A percentile compares a stretch with the other conserved stretches of the same genome.
Evolutionary conservation across 2,888 invertebrate genomes (phyloP).

Genomic region (Hyposoter didymator): DNA sequence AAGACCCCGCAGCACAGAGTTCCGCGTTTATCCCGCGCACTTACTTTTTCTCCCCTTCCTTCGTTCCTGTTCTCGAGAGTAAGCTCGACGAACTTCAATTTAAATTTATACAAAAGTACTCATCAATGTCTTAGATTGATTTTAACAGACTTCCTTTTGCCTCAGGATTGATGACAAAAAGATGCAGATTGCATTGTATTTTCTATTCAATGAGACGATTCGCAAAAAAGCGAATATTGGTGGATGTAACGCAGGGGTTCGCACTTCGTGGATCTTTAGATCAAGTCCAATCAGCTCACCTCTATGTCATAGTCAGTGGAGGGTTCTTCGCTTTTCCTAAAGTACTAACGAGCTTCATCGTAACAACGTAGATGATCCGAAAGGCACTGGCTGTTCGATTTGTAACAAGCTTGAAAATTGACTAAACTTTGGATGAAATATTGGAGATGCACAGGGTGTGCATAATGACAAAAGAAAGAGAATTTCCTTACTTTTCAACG

Average conservation of each 20-base stretch:
- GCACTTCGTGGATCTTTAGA: too few relatives aligned
- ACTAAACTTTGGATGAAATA: too few relatives aligned
- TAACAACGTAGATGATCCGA: too few relatives aligned
- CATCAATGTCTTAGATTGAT: conserved; percentile 4
- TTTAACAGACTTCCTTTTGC: background rate
- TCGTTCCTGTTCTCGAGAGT: background rate
- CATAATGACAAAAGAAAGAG: background rate
- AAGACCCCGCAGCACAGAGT: conserved; percentile 9
- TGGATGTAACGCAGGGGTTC: too few relatives aligned
- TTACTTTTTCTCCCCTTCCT: background rate
- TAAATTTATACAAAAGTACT: conserved; percentile 24
- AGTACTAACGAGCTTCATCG: too few relatives aligned
- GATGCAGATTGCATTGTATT: background rate
- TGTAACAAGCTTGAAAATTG: too few relatives aligned
- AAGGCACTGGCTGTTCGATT: too few relatives aligned
- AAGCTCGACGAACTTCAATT: conserved; percentile 17
- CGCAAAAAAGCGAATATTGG: too few relatives aligned
- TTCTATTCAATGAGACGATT: background rate
- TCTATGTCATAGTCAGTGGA: too few relatives aligned
- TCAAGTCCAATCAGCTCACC: too few relatives aligned
- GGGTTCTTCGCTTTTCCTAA: too few relatives aligned
- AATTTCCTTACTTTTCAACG: background rate
- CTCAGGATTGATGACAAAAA: background rate
- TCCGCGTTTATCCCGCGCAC: conserved; percentile 52
- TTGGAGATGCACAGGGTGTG: too few relatives aligned